These are phyloP conservation scores for Pantherophis guttatus DNA, from an alignment of 2,113 vertebrate species.

Conservation along the genomic window DNA sequence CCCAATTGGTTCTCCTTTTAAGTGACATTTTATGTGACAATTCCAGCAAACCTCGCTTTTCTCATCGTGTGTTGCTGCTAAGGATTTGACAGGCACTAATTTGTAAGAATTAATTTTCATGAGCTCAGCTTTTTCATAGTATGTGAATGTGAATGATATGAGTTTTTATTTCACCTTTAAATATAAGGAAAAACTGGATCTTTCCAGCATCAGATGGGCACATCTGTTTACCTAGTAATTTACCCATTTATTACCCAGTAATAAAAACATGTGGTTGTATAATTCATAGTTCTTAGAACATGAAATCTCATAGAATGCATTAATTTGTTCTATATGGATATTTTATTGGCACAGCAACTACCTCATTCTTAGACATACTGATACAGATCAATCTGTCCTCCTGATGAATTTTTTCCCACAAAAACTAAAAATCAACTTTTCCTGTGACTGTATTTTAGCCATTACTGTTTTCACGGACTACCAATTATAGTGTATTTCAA, in stretches of 20 bases:
- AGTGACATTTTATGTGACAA: background rate
- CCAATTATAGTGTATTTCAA: background rate
- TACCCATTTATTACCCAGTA: background rate
- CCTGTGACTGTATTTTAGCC: background rate
- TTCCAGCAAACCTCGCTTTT: background rate
- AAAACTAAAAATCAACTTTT: background rate
- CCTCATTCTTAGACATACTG: background rate
- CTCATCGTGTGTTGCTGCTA: background rate
- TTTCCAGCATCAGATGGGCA: background rate
- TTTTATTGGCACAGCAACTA: background rate
- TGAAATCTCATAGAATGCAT: background rate
- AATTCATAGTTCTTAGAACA: background rate
- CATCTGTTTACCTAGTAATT: background rate
- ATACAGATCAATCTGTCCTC: background rate
- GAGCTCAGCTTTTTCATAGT: background rate
- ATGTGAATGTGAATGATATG: background rate
- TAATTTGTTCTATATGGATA: background rate
- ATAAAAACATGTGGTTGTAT: background rate
- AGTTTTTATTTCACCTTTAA: background rate
- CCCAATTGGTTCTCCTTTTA: too few relatives aligned
- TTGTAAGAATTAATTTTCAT: background rate
- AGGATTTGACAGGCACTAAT: background rate
- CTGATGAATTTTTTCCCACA: background rate
- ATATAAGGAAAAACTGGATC: background rate
- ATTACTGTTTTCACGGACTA: background rate